Conservation (phyloP, 2,888 invertebrate genomes). For the Pelosia muscerda region DNA sequence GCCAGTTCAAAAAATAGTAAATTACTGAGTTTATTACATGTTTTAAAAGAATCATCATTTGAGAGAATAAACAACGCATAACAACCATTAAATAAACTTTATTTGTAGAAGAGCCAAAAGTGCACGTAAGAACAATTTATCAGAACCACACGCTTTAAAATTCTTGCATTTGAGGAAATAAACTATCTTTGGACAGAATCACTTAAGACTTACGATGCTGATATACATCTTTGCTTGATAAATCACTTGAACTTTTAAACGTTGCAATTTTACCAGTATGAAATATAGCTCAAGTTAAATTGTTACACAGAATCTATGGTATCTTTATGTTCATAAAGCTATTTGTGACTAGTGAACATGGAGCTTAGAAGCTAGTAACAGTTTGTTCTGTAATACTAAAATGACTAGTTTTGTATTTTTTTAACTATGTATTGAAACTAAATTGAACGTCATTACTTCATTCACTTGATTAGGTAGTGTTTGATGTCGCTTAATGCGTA, state of each 20-base stretch:
- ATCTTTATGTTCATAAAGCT: slow-evolving; percentile 33
- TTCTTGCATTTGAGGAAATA: slow-evolving; percentile 14
- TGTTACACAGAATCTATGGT: slow-evolving; percentile 43
- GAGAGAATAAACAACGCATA: not conserved
- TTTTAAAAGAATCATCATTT: not conserved
- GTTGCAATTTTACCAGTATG: slow-evolving; percentile 35
- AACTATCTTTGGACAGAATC: slow-evolving; percentile 16
- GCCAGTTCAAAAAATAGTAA: not conserved
- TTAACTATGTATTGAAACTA: no score
- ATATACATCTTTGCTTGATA: slow-evolving; percentile 29
- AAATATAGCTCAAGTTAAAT: slow-evolving; percentile 57
- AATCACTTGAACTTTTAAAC: slow-evolving; percentile 42
- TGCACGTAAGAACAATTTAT: slow-evolving; percentile 9
- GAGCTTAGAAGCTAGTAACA: slow-evolving; percentile 16
- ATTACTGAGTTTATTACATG: not conserved
- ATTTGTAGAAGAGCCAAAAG: slow-evolving; percentile 12
- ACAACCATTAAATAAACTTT: slow-evolving; percentile 13
- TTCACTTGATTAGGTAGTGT: not conserved
- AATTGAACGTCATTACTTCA: not conserved
- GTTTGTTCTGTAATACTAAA: not conserved
- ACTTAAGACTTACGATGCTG: slow-evolving; percentile 19
- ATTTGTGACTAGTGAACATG: slow-evolving; percentile 33
- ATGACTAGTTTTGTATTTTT: not conserved
- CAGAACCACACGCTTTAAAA: not conserved
- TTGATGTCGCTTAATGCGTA: not conserved